These are phyloP conservation scores for Neomicropteryx cornuta DNA, from an alignment of 1,140 invertebrate genomes.

Conservation along the genomic window DNA sequence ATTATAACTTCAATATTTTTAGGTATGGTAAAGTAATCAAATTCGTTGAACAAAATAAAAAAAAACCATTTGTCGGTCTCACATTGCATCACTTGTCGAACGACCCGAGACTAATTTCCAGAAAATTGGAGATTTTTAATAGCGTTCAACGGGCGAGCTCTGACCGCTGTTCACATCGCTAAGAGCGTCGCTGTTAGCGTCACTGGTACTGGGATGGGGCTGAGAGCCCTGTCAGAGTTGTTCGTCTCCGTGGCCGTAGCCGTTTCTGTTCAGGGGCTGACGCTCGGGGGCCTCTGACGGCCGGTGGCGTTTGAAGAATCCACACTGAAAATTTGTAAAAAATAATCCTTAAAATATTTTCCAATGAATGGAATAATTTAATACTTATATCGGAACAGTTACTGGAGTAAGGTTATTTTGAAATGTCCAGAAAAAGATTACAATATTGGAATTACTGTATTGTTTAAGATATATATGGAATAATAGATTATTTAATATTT, in stretches of 20 bases:
- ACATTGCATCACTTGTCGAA: too few species aligned
- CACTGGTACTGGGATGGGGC: slow-evolving; percentile 16
- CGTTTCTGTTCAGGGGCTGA: slow-evolving; percentile 69
- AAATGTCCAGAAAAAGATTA: slow-evolving; percentile 1
- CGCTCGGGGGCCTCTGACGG: slow-evolving; percentile 68
- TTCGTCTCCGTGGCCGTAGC: slow-evolving; percentile 55
- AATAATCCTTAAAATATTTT: slow-evolving; percentile 1
- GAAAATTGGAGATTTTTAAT: too few species aligned
- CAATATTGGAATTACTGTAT: slow-evolving; percentile 3
- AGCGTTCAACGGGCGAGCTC: slow-evolving; percentile 25
- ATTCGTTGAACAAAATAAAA: too few species aligned
- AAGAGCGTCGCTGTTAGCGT: slow-evolving; percentile 26
- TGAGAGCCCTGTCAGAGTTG: slow-evolving; percentile 41
- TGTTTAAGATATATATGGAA: neutral
- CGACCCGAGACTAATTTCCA: too few species aligned
- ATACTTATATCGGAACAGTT: slow-evolving; percentile 5
- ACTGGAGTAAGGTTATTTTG: slow-evolving; percentile 3
- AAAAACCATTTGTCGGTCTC: too few species aligned
- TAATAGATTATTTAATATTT: neutral
- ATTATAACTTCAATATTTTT: too few species aligned
- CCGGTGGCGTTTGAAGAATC: slow-evolving; percentile 86
- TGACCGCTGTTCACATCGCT: slow-evolving; percentile 30
- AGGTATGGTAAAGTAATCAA: too few species aligned
- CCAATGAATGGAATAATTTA: neutral
- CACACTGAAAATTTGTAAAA: slow-evolving; percentile 54